These are phyloP conservation scores for Eupithecia inturbata DNA, from an alignment of 2,888 invertebrate genomes.

Conservation along the genomic window DNA sequence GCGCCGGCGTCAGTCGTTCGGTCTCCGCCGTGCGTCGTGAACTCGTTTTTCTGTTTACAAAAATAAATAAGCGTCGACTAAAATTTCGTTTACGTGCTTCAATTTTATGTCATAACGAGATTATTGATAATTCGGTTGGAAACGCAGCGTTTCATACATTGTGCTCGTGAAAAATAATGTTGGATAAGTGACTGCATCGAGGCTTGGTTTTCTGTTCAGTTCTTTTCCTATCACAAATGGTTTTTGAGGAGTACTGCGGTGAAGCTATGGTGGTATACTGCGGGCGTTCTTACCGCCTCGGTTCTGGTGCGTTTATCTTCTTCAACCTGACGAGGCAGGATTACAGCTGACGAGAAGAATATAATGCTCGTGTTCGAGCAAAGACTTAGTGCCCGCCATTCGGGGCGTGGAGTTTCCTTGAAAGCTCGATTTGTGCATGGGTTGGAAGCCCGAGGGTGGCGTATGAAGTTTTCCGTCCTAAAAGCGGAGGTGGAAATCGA, in stretches of 20 bases:
- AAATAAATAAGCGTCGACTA: slow-evolving; percentile 54
- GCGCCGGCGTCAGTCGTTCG: slow-evolving; percentile 67
- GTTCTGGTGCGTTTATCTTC: slow-evolving; percentile 77
- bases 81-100: slow-evolving; percentile 26
- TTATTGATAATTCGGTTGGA: slow-evolving; percentile 12
- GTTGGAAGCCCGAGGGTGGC: slow-evolving; percentile 76
- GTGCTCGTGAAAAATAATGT: slow-evolving; percentile 65
- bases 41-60: slow-evolving; percentile 56
- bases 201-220: slow-evolving; percentile 49
- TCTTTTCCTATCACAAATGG: slow-evolving; percentile 69
- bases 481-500: slow-evolving; percentile 78
- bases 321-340: slow-evolving; percentile 80
- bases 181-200: slow-evolving; percentile 64
- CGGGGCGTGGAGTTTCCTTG: slow-evolving; percentile 70
- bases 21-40: slow-evolving; percentile 58
- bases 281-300: slow-evolving; percentile 65
- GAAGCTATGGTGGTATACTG: slow-evolving; percentile 78
- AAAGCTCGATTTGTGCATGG: slow-evolving; percentile 74
- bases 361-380: slow-evolving; percentile 81
- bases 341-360: slow-evolving; percentile 78
- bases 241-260: slow-evolving; percentile 67
- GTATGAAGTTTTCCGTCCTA: slow-evolving; percentile 75
- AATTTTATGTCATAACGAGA: slow-evolving; percentile 3
- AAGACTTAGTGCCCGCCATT: slow-evolving; percentile 73
- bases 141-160: slow-evolving; percentile 40